These are phyloP conservation scores for Ptychobarbus kaznakovi DNA, from an alignment of 2,797 vertebrate genomes.

Conservation along the genomic window DNA sequence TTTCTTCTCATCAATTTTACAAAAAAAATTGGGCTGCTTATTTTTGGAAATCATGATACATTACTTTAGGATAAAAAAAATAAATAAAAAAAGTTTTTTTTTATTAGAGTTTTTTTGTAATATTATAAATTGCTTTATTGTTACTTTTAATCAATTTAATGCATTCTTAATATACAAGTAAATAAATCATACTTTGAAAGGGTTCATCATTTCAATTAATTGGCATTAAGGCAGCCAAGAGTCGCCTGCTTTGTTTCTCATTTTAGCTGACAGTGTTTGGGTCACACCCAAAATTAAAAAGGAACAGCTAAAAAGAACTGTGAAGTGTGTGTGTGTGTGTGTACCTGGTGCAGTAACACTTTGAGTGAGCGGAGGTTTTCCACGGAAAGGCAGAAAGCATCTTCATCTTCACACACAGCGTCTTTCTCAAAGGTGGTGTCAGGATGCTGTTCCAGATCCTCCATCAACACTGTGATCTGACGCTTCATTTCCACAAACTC, in stretches of 20 bases:
- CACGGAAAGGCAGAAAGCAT: constrained; percentile 86
- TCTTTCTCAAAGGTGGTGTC: constrained; percentile 91
- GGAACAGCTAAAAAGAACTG: background rate
- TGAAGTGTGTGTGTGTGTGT: background rate
- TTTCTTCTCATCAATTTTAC: background rate
- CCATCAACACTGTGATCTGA: constrained; percentile 86
- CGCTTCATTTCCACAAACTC: constrained; percentile 84
- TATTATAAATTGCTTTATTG: background rate
- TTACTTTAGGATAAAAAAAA: background rate
- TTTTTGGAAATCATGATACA: background rate
- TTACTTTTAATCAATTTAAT: background rate
- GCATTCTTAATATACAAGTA: too few relatives aligned
- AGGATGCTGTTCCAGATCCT: constrained; percentile 86
- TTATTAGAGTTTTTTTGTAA: background rate
- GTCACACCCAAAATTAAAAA: background rate
- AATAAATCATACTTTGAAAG: background rate
- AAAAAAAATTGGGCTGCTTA: background rate
- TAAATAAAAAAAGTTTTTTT: too few relatives aligned
- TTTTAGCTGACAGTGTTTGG: background rate
- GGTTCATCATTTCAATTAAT: background rate
- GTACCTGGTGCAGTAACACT: constrained; percentile 85
- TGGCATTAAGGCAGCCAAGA: background rate
- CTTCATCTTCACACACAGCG: constrained; percentile 88
- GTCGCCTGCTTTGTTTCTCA: background rate
- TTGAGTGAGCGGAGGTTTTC: constrained; percentile 88